phyloP scores from a whole-genome alignment of 2,888 invertebrate genomes.

The Ormyrus labotus region DNA sequence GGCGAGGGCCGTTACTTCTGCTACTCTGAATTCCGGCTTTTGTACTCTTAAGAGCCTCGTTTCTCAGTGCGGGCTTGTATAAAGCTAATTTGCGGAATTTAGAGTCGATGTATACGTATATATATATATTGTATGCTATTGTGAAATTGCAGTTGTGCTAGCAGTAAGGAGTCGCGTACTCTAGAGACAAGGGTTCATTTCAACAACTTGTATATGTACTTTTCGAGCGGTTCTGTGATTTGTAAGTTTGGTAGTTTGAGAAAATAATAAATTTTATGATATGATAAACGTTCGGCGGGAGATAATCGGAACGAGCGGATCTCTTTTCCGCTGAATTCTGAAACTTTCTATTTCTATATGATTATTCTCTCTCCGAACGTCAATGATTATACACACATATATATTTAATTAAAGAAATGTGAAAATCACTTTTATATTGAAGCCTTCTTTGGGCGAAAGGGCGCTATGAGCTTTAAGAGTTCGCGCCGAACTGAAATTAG shows the following conservation, averaged over 20 bases:
- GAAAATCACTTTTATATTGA: constrained; percentile 5
- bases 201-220: constrained; percentile 29
- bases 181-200: constrained; percentile 35
- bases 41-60: background rate
- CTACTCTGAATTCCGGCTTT: constrained; percentile 1
- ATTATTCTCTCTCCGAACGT: background rate
- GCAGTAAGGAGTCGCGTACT: constrained; percentile 35
- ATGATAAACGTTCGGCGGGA: constrained; percentile 6
- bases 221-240: constrained; percentile 51
- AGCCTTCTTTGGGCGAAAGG: constrained; percentile 2
- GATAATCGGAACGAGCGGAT: background rate
- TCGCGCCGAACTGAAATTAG: constrained; percentile 17
- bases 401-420: constrained; percentile 10
- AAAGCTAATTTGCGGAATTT: constrained; percentile 34
- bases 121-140: background rate
- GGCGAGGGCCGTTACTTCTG: constrained; percentile 1
- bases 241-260: constrained; percentile 52
- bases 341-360: background rate
- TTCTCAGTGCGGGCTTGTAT: background rate
- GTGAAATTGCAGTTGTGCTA: constrained; percentile 47
- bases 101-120: constrained; percentile 14
- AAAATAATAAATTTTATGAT: constrained; percentile 51
- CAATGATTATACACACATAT: constrained; percentile 25
- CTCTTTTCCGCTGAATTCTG: background rate
- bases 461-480: constrained; percentile 21